Evolutionary conservation across 2,888 invertebrate genomes (phyloP).

Genomic region (Agrochola macilenta): DNA sequence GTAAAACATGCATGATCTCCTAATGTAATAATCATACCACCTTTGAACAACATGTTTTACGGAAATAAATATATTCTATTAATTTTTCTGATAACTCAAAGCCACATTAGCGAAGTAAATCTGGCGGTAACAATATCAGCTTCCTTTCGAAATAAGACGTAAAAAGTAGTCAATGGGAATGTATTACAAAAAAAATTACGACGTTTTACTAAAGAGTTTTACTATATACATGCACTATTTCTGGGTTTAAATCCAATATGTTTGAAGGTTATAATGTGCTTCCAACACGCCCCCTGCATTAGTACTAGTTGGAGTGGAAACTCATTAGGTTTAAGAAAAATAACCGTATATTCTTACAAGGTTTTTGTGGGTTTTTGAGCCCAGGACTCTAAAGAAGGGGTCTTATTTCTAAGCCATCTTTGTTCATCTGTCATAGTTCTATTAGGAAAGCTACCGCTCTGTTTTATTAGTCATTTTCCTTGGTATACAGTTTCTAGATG

Average conservation of each 20-base stretch:
- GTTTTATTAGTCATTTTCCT: background rate
- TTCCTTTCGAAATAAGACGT: background rate
- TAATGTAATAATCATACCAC: no score
- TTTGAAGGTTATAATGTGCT: background rate
- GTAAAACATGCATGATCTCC: no score
- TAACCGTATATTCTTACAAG: background rate
- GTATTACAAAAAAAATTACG: no score
- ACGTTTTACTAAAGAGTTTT: background rate
- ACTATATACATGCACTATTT: no score
- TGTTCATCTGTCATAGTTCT: no score
- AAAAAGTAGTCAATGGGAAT: background rate
- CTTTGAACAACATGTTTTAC: no score
- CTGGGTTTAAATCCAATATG: slow-evolving; percentile 4
- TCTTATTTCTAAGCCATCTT: background rate
- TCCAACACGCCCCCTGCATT: background rate
- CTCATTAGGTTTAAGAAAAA: slow-evolving; percentile 15
- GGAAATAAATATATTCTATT: no score
- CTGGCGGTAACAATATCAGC: background rate
- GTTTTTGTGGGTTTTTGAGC: background rate
- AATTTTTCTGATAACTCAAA: no score
- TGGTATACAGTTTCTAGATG: background rate
- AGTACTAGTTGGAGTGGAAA: background rate
- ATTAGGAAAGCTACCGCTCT: background rate
- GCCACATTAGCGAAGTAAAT: background rate
- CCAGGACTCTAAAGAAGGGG: background rate